Evolutionary conservation across 2,797 vertebrate genomes (phyloP).

Genomic region (Mionectes olivaceus): DNA sequence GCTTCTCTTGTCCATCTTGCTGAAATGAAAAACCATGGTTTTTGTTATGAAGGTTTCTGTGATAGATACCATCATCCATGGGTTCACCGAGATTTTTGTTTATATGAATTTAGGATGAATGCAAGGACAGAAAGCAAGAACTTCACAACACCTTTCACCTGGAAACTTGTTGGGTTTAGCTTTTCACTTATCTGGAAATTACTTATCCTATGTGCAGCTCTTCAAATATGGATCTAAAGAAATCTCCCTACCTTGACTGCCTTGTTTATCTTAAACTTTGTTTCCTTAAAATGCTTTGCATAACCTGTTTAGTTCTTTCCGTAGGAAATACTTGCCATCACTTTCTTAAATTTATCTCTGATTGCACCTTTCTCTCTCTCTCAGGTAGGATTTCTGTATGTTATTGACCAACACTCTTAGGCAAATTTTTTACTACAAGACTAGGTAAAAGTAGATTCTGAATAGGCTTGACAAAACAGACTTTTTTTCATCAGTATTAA

Average conservation of each 20-base stretch:
- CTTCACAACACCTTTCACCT: not conserved
- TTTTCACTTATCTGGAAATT: not conserved
- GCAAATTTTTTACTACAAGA: not conserved
- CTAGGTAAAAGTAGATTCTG: not conserved
- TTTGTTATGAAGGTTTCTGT: not conserved
- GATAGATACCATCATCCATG: not conserved
- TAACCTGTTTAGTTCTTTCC: not conserved
- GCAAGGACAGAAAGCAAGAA: not conserved
- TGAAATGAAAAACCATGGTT: not conserved
- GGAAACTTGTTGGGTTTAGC: not conserved
- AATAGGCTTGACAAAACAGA: not conserved
- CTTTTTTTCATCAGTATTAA: not conserved
- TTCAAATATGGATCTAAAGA: not conserved
- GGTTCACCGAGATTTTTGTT: not conserved
- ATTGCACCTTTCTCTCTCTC: not conserved
- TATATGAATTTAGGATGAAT: not conserved
- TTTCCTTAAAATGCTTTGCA: not conserved
- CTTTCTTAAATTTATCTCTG: not conserved
- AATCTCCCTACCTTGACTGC: not conserved
- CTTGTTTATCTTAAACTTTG: not conserved
- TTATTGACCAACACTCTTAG: not conserved
- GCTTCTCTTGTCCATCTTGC: not conserved
- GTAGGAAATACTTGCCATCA: not conserved
- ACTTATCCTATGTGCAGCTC: not conserved
- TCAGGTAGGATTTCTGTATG: not conserved